Base-by-base conservation (phyloP, 2,888 invertebrate genomes). In the Arrhopalites spinosus region DNA sequence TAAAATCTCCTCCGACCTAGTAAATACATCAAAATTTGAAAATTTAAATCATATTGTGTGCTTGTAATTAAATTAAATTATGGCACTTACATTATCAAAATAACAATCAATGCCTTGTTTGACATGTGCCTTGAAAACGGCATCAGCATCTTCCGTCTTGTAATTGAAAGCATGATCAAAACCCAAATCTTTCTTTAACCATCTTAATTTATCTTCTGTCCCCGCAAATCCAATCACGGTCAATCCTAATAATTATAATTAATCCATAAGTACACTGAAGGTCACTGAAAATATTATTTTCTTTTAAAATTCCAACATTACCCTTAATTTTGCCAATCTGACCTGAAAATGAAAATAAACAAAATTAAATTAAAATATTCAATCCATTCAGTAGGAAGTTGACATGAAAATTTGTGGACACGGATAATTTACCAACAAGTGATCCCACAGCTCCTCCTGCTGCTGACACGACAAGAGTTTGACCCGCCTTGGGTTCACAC, bases 361-460 rank as follows among this genome's bases (percentile, higher is more conserved):
- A n/a, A n/a, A n/a, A 20, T 53, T 53, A 53, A 53, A 53, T 53
- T 53, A 53, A 59, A 15, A 20, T 59, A 61, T 20, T 25, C 61
- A n/a, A n/a, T n/a, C n/a, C n/a, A n/a, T n/a, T n/a, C n/a, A n/a
- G n/a, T n/a, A n/a, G n/a, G n/a, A n/a, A n/a, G n/a, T n/a, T n/a
- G n/a, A n/a, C n/a, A 61, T 61, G 59, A 20, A 61, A 20, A 27
- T 20, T 61, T 61, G 36, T 56, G n/a, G 13, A 17, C n/a, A n/a
- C n/a, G n/a, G n/a, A n/a, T n/a, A n/a, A n/a, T n/a, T n/a, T n/a
- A n/a, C 92, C 93, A 43, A 92, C 93, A 69, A 90, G 88, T 76
- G 89, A 90, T 7, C 93, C 93, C 20, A 93, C 92, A 23, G 82
- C 81, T 25, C 93, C 93, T 27, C 91, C 93, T 17, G 93, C 93